Conservation (phyloP, 1,140 invertebrate genomes). For the Ectropis grisescens region DNA sequence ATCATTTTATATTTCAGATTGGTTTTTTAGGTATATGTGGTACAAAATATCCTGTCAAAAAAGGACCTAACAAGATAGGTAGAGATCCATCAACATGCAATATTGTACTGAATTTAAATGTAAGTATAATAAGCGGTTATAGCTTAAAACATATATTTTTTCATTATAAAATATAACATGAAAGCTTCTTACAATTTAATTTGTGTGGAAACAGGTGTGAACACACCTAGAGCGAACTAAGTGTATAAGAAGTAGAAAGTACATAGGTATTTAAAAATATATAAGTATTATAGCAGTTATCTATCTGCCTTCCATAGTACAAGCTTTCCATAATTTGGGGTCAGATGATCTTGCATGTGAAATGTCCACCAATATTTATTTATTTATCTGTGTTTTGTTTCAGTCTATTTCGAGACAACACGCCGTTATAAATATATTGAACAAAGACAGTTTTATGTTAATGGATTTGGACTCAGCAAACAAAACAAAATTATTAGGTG, state of each 20-base stretch:
- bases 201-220: too few species aligned
- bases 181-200: too few species aligned
- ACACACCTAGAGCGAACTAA: too few species aligned
- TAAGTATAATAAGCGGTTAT: constrained; percentile 35
- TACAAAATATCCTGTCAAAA: constrained; percentile 34
- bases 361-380: too few species aligned
- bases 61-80: constrained; percentile 55
- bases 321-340: too few species aligned
- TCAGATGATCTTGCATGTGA: too few species aligned
- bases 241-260: too few species aligned
- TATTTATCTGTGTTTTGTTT: constrained; percentile 4
- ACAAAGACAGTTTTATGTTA: constrained; percentile 35
- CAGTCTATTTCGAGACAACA: constrained; percentile 57
- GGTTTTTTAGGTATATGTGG: constrained; percentile 53
- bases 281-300: too few species aligned
- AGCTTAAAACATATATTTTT: too few species aligned
- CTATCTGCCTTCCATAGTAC: too few species aligned
- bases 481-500: constrained; percentile 47
- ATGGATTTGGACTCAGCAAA: constrained; percentile 58
- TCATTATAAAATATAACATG: constrained; percentile 4
- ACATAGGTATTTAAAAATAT: too few species aligned
- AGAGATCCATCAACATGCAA: constrained; percentile 45
- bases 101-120: constrained; percentile 44
- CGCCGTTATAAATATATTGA: constrained; percentile 54
- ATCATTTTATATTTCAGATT: too few species aligned